These are phyloP conservation scores for Austrolebias charrua DNA, from an alignment of 2,797 vertebrate genomes.

Conservation along the genomic window DNA sequence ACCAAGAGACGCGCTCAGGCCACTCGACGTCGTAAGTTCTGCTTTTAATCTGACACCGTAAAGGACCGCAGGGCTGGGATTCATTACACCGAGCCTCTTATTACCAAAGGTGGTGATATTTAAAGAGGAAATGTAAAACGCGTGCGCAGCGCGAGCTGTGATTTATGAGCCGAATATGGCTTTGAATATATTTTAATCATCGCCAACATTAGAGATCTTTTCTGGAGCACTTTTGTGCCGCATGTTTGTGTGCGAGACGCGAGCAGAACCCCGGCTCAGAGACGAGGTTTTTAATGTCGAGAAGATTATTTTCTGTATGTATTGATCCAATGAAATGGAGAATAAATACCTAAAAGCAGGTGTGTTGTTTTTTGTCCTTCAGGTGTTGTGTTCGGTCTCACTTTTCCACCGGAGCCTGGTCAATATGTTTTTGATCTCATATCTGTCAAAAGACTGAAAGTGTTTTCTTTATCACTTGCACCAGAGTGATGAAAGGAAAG, in stretches of 20 bases:
- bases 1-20: slow-evolving; percentile 6
- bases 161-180: slow-evolving; percentile 29
- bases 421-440: neutral
- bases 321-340: neutral
- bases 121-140: slow-evolving; percentile 9
- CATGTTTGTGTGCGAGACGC: no score
- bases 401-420: neutral
- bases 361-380: no score
- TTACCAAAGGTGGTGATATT: slow-evolving; percentile 16
- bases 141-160: slow-evolving; percentile 1
- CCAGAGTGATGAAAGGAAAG: no score
- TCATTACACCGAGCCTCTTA: slow-evolving; percentile 18
- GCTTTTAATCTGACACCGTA: slow-evolving; percentile 4
- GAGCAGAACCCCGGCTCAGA: neutral
- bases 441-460: no score
- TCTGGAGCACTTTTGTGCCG: slow-evolving; percentile 1
- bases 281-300: neutral
- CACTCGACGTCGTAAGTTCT: neutral
- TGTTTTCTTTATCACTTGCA: no score
- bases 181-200: slow-evolving; percentile 10
- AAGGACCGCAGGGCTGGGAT: slow-evolving; percentile 1
- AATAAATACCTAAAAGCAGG: neutral
- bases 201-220: neutral
- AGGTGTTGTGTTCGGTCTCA: neutral
- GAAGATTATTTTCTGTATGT: slow-evolving; percentile 2